Base-by-base conservation (phyloP, 2,888 invertebrate genomes). In the Therioaphis trifolii region DNA sequence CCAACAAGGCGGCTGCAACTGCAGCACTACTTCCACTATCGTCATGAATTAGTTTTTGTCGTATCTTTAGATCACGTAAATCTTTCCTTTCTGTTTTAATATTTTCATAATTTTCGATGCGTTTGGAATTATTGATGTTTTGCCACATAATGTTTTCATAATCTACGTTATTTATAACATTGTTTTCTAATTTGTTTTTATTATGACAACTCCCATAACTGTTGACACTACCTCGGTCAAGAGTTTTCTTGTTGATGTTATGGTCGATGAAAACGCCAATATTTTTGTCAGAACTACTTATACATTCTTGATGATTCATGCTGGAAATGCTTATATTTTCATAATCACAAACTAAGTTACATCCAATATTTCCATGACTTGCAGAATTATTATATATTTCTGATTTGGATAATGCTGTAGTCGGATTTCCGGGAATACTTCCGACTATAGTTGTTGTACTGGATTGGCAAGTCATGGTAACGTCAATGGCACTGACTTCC, bases 91-190 rank as follows among this genome's bases (percentile, higher is more conserved):
- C n/a, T 35, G 15, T 12, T 0, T 0, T 1, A 1, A 43, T 40
- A 55, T 78, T 78, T 69, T 68, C 40, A 9, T 68, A 78, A 24
- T 55, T 7, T 35, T 35, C 40, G n/a, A 27, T 14, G 15, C 40
- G 18, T 12, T 5, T 4, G 4, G 21, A 21, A 35, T 66, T n/a
- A 2, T 49, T n/a, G 27, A 12, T 43, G 9, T 12, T 21, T 14
- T 5, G 18, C 61, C 18, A 18, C 3, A 21, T 15, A 15, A 63
- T 21, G 11, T 77, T 77, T 35, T 35, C 66, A 46, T 77, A 66
- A 18, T 77, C 77, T 2, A 35, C 49, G 0, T 2, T 15, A 61
- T 27, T 15, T 27, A 14, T 14, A 15, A 15, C 1, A 24, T 0
- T 35, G 63, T 29, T 4, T 27, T 27, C 0, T 12, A 2, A 75